Conservation (phyloP, 1,140 invertebrate genomes). For the Adelges cooleyi region DNA sequence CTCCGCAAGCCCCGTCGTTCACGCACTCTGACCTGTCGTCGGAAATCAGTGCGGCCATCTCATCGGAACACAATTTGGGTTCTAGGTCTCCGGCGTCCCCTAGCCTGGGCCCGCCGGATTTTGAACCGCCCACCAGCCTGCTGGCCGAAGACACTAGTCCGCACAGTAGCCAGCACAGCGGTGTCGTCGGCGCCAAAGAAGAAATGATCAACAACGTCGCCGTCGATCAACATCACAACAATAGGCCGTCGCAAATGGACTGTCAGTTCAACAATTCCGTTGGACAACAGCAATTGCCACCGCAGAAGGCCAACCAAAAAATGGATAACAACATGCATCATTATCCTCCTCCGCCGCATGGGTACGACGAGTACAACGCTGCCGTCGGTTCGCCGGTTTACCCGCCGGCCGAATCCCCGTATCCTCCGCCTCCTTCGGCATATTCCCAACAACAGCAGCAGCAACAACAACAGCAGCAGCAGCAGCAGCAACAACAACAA, state of each 20-base stretch:
- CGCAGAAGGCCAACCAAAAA: slow-evolving; percentile 32
- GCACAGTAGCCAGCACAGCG: slow-evolving; percentile 30
- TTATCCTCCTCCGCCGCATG: slow-evolving; percentile 27
- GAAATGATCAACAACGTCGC: not conserved
- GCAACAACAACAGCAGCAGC: slow-evolving; percentile 14
- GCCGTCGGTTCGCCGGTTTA: slow-evolving; percentile 34
- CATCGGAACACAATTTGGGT: slow-evolving; percentile 48
- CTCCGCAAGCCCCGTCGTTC: slow-evolving; percentile 48
- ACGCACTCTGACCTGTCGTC: slow-evolving; percentile 62
- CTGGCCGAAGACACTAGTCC: slow-evolving; percentile 40
- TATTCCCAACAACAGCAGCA: slow-evolving; percentile 1
- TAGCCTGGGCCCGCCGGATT: slow-evolving; percentile 57
- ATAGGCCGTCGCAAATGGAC: slow-evolving; percentile 37
- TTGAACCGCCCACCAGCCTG: slow-evolving; percentile 57
- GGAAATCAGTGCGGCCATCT: slow-evolving; percentile 64
- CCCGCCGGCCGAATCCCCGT: slow-evolving; percentile 33
- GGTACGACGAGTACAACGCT: slow-evolving; percentile 35
- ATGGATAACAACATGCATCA: slow-evolving; percentile 34
- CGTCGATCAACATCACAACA: slow-evolving; percentile 1
- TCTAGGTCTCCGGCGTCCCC: slow-evolving; percentile 52
- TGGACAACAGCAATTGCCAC: slow-evolving; percentile 37
- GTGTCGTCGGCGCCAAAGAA: slow-evolving; percentile 16
- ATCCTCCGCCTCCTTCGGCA: slow-evolving; percentile 28
- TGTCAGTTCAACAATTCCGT: slow-evolving; percentile 42
- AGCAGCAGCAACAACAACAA: not conserved